A percentile compares a stretch with the other conserved stretches of the same genome.
phyloP scores from a whole-genome alignment of 2,888 invertebrate species.

The Therioaphis trifolii region DNA sequence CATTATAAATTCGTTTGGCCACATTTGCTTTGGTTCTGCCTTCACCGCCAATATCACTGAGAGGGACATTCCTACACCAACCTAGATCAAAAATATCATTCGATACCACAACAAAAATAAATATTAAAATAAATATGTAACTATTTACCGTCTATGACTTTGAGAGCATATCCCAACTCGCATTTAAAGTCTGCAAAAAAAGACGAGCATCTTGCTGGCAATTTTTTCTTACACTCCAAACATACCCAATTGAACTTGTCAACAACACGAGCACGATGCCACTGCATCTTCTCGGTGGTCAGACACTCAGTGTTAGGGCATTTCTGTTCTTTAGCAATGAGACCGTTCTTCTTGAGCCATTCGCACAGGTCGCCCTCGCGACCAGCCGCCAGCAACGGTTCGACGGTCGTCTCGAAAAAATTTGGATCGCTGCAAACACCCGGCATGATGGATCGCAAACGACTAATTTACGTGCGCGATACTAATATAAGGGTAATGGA shows the following conservation, averaged over 20 bases:
- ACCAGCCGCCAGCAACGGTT: conserved; percentile 71
- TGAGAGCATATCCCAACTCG: conserved; percentile 69
- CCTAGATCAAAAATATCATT: not conserved
- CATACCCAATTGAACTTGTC: conserved; percentile 73
- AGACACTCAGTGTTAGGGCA: conserved; percentile 69
- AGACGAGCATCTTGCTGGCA: conserved; percentile 71
- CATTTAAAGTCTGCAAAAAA: conserved; percentile 76
- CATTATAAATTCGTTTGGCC: conserved; percentile 73
- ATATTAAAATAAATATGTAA: conserved; percentile 39
- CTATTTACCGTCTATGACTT: conserved; percentile 61
- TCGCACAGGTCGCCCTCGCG: conserved; percentile 72
- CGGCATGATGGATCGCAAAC: conserved; percentile 30
- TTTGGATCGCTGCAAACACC: conserved; percentile 68
- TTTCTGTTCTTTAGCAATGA: conserved; percentile 69
- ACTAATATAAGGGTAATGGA: not conserved
- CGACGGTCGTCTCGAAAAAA: conserved; percentile 70
- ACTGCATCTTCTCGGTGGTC: conserved; percentile 68
- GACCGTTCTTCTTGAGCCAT: conserved; percentile 71
- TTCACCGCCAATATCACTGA: conserved; percentile 59
- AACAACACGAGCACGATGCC: conserved; percentile 71
- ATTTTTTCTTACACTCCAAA: conserved; percentile 69
- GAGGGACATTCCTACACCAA: conserved; percentile 64
- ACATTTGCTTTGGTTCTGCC: conserved; percentile 67
- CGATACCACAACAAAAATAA: not conserved
- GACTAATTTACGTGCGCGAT: conserved; percentile 23